Evolutionary conservation across 2,888 invertebrate genomes (phyloP), one percentile per base, ranked within the genome.

Genomic region (Drosophila borealis): DNA sequence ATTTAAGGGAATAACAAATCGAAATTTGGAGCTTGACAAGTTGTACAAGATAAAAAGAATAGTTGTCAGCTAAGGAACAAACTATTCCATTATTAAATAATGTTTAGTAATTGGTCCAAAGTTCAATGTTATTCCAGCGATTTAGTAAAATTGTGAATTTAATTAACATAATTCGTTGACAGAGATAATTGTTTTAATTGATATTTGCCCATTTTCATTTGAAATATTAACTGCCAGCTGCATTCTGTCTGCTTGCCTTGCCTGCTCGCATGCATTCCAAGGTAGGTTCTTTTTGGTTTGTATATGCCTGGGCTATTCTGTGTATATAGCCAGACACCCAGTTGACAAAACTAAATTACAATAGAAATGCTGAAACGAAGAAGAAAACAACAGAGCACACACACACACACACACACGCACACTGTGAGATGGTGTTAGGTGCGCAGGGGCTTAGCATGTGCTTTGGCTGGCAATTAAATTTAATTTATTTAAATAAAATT

Each of bases 401-500:
- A 61, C 19, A 57, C 44, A 45, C 45, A 50, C 36, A 68, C 42
- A 59, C 13, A 62, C 44, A 60, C 13, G 49, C 6, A 44, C 29
- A 46, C 39, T 54, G 25, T 33, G 33, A 51, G 57, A 57, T 65
- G 29, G 70, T 49, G 59, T 36, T 53, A 11, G 57, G 56, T 44
- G 66, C 51, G 62, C 34, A 44, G 68, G 64, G 71, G 68, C 41
- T 68, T 48, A 65, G 70, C 63, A 50, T 75, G 68, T 68, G 70
- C 78, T 76, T 70, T 77, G 74, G 74, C 84, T 89, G 86, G 88
- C 89, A 89, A 89, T 89, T 89, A 89, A 87, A 89, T 83, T 66
- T 78, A 81, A 89, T 90, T 86, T 88, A 90, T 90, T 89, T 80
- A 82, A 89, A 82, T 82, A 80, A 86, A 88, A 86, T 81, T 78